These are phyloP conservation scores for Dendronephthya gigantea DNA, from an alignment of 64 coral and sea anemone species.

Conservation along the genomic window DNA sequence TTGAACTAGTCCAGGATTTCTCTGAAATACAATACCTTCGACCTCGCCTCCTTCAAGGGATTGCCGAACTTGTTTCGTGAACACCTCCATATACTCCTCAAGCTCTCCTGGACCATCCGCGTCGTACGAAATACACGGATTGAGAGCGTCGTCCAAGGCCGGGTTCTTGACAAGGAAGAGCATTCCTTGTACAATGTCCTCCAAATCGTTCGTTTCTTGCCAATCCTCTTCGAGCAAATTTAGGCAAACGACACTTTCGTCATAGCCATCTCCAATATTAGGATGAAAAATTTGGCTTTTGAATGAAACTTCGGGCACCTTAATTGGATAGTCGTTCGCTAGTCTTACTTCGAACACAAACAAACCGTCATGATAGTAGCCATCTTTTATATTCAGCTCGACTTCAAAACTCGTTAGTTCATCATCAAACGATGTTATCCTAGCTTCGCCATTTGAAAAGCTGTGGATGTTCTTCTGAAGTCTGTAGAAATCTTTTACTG, in stretches of 20 bases:
- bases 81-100: background rate
- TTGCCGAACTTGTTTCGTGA: background rate
- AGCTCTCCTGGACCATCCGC: background rate
- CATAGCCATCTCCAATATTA: conserved; percentile 1
- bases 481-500: background rate
- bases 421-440: background rate
- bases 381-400: conserved; percentile 12
- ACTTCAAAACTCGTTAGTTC: background rate
- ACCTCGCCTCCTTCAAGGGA: conserved; percentile 1
- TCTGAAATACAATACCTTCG: background rate
- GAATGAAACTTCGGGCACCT: background rate
- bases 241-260: background rate
- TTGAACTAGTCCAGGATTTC: background rate
- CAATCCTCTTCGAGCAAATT: background rate
- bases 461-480: background rate
- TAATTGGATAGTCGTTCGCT: background rate
- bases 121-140: background rate
- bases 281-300: background rate
- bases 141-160: background rate
- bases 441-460: background rate
- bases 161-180: background rate
- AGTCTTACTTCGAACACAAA: background rate
- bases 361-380: background rate
- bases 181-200: background rate
- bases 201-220: background rate